Percentiles rank a stretch among this genome's conserved stretches.
phyloP scores from a whole-genome alignment of 2,113 vertebrate genomes.

The Plecotus auritus region DNA sequence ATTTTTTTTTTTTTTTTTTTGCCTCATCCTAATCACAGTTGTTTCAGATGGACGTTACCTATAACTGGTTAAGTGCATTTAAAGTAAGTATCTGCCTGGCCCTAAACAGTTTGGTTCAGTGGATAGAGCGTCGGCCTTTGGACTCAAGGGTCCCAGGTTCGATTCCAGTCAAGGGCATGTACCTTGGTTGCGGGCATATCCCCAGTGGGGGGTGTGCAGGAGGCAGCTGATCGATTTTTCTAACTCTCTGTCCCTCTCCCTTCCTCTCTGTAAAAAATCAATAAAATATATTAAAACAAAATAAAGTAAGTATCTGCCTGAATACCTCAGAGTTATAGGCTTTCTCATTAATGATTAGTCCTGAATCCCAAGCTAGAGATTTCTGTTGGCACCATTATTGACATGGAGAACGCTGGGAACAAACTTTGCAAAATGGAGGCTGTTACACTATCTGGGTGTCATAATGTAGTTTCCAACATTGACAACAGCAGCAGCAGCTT shows the following conservation, averaged over 20 bases:
- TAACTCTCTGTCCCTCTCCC: too few relatives aligned
- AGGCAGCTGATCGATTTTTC: too few relatives aligned
- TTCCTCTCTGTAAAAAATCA: too few relatives aligned
- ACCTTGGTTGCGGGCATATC: too few relatives aligned
- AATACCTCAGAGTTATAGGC: not conserved
- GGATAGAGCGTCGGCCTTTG: too few relatives aligned
- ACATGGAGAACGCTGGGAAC: not conserved
- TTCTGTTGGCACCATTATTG: not conserved
- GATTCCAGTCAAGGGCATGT: too few relatives aligned
- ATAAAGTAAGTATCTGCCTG: not conserved
- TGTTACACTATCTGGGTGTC: not conserved
- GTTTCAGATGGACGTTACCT: slow-evolving; percentile 25
- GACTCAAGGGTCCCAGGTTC: too few relatives aligned
- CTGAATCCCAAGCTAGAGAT: not conserved
- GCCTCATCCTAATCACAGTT: not conserved
- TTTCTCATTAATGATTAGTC: not conserved
- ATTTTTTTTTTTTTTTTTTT: not conserved
- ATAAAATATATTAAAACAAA: too few relatives aligned
- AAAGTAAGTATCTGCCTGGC: not conserved
- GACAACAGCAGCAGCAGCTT: not conserved
- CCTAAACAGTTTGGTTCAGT: too few relatives aligned
- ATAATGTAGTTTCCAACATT: not conserved
- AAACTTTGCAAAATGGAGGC: not conserved
- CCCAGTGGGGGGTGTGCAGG: too few relatives aligned
- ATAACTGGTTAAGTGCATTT: not conserved